phyloP scores from a whole-genome alignment of 2,113 vertebrate genomes.

The Anser brachyrhynchus region DNA sequence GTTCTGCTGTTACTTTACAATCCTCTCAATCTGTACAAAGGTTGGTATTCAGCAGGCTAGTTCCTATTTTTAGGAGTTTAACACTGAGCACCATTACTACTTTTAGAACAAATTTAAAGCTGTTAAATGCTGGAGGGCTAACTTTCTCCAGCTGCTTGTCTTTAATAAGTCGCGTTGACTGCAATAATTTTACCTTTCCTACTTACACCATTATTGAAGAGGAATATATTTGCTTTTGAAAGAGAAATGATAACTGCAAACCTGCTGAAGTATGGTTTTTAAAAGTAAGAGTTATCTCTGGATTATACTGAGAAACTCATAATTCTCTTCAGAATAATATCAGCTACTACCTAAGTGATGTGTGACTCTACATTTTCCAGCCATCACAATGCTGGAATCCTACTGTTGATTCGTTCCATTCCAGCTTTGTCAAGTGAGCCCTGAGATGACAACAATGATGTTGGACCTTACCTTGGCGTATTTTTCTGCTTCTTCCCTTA shows the following conservation, averaged over 20 bases:
- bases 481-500: conserved; percentile 97
- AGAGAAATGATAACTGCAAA: neutral
- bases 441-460: neutral
- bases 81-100: neutral
- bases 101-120: neutral
- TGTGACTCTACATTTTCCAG: neutral
- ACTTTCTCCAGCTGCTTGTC: neutral
- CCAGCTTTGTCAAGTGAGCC: neutral
- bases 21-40: neutral
- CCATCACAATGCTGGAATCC: neutral
- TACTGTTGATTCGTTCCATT: neutral
- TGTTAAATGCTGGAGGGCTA: neutral
- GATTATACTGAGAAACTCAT: neutral
- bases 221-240: neutral
- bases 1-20: neutral
- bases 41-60: neutral
- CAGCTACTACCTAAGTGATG: accelerated
- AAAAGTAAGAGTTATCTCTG: neutral
- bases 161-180: neutral
- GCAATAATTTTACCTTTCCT: neutral
- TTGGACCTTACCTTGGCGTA: conserved; percentile 90
- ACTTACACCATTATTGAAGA: neutral
- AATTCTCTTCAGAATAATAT: accelerated
- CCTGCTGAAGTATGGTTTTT: neutral
- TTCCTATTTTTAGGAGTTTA: neutral